These are phyloP conservation scores for Prunella himalayana DNA, from an alignment of 2,113 vertebrate species.

Conservation along the genomic window DNA sequence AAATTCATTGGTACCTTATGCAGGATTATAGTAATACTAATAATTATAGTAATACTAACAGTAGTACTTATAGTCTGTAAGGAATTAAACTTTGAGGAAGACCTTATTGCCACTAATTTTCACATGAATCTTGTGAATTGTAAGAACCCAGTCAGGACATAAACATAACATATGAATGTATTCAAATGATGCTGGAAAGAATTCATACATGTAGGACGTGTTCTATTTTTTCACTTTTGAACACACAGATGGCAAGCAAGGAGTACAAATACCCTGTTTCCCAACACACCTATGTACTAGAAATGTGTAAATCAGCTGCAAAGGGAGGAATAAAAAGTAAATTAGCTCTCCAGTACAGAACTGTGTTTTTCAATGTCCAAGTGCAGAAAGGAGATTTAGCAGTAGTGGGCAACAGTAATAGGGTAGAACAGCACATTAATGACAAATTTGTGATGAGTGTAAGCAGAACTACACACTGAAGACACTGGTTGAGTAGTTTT, in stretches of 20 bases:
- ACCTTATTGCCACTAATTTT: conserved; percentile 7
- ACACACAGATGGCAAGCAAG: neutral
- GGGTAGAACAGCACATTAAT: neutral
- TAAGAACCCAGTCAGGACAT: neutral
- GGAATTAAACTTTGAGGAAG: conserved; percentile 10
- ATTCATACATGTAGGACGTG: neutral
- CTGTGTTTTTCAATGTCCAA: neutral
- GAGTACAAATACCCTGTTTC: neutral
- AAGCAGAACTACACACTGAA: neutral
- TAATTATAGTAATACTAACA: too few relatives aligned
- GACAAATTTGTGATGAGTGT: neutral
- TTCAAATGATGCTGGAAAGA: neutral
- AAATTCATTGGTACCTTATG: neutral
- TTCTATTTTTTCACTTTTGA: neutral
- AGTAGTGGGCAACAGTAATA: neutral
- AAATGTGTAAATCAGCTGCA: neutral
- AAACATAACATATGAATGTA: neutral
- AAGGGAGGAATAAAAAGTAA: neutral
- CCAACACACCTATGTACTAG: neutral
- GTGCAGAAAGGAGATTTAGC: neutral
- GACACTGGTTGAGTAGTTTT: neutral
- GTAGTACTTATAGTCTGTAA: neutral
- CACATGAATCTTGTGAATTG: neutral
- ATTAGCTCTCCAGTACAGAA: accelerated
- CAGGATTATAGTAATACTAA: neutral